Evolutionary conservation across 2,113 vertebrate species (phyloP).

Genomic region (Equus quagga): DNA sequence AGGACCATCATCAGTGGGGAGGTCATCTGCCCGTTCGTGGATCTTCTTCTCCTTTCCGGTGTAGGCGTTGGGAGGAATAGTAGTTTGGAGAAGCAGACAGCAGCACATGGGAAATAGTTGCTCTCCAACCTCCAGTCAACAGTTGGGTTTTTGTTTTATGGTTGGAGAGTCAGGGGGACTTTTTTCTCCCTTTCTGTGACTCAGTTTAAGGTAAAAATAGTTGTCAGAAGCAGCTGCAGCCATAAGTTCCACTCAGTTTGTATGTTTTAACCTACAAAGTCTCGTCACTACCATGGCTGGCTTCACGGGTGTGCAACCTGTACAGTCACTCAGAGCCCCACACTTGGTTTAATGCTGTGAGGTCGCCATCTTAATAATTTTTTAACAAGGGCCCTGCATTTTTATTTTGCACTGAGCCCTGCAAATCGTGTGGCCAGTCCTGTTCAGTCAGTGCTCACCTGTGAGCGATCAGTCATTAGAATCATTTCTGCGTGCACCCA

Average conservation of each 20-base stretch:
- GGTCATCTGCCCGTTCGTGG: background rate
- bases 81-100: background rate
- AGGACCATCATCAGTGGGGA: background rate
- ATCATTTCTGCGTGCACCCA: background rate
- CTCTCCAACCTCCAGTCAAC: background rate
- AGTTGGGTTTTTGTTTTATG: background rate
- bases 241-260: background rate
- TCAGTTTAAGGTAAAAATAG: background rate
- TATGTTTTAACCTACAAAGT: background rate
- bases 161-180: background rate
- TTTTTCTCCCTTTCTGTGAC: background rate
- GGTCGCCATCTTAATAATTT: background rate
- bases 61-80: too few relatives aligned
- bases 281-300: background rate
- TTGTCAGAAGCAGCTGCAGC: background rate
- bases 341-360: background rate
- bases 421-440: background rate
- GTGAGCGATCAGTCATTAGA: background rate
- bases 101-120: background rate
- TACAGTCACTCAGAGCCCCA: background rate
- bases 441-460: too few relatives aligned
- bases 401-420: background rate
- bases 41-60: background rate
- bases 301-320: background rate
- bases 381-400: background rate